phyloP scores from a whole-genome alignment of 2,113 vertebrate genomes.

The Chascanopsetta lugubris region DNA sequence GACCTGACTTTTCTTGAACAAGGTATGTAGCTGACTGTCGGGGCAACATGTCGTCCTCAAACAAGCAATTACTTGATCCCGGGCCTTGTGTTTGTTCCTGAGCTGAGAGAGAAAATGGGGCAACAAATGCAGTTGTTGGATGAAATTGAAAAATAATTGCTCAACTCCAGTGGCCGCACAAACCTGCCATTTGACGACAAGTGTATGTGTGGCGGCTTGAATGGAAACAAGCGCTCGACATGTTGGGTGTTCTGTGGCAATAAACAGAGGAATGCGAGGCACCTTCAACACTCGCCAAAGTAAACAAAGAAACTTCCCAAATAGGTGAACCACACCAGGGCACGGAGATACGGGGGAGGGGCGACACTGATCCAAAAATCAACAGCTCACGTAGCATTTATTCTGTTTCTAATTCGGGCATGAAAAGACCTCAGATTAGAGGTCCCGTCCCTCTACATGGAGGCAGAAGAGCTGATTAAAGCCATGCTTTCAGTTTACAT shows the following conservation, averaged over 20 bases:
- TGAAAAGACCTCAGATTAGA: slow-evolving; percentile 51
- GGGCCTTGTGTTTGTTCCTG: slow-evolving; percentile 17
- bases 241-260: slow-evolving; percentile 55
- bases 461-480: slow-evolving; percentile 32
- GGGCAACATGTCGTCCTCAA: slow-evolving; percentile 51
- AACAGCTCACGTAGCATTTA: slow-evolving; percentile 35
- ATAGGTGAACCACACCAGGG: slow-evolving; percentile 21
- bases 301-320: slow-evolving; percentile 56
- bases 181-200: slow-evolving; percentile 52
- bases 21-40: slow-evolving; percentile 59
- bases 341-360: slow-evolving; percentile 25
- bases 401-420: slow-evolving; percentile 46
- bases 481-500: slow-evolving; percentile 24
- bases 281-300: slow-evolving; percentile 40
- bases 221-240: slow-evolving; percentile 34
- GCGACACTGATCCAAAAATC: slow-evolving; percentile 27
- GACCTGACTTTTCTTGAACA: slow-evolving; percentile 52
- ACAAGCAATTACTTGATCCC: slow-evolving; percentile 47
- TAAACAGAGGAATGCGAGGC: slow-evolving; percentile 65
- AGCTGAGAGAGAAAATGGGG: slow-evolving; percentile 2
- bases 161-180: slow-evolving; percentile 19
- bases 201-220: slow-evolving; percentile 21
- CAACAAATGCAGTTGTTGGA: slow-evolving; percentile 24
- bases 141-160: slow-evolving; percentile 53
- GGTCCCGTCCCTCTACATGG: slow-evolving; percentile 18